Evolutionary conservation across 2,888 invertebrate genomes (phyloP).

Genomic region (Halocaridina rubra): DNA sequence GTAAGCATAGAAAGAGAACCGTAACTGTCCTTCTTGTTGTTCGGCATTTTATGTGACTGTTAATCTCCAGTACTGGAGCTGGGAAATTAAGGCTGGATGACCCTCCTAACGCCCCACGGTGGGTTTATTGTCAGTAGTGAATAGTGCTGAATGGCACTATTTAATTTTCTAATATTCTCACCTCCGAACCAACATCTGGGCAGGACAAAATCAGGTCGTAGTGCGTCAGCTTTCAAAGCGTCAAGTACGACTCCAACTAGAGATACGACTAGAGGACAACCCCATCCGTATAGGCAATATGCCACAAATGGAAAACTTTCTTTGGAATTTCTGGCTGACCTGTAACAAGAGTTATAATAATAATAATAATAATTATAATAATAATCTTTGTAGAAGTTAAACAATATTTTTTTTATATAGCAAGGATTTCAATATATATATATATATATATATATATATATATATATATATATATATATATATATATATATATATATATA

Average conservation of each 20-base stretch:
- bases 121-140: no score
- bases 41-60: no score
- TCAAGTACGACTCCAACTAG: constrained; percentile 17
- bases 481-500: background rate
- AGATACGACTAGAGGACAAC: constrained; percentile 7
- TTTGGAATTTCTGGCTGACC: background rate
- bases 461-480: background rate
- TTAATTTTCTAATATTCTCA: no score
- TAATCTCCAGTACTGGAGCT: no score
- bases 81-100: no score
- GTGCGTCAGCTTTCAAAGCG: background rate
- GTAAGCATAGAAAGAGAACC: no score
- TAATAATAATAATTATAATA: background rate
- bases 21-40: no score
- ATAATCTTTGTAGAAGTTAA: background rate
- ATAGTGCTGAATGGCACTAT: no score
- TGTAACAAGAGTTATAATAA: background rate
- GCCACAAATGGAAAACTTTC: background rate
- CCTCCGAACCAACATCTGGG: constrained; percentile 30
- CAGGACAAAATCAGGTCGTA: background rate
- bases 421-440: background rate
- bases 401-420: background rate
- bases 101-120: no score
- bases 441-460: background rate
- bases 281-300: constrained; percentile 20